Evolutionary conservation across 2,888 invertebrate species (phyloP).

Genomic region (Papilio demoleus): DNA sequence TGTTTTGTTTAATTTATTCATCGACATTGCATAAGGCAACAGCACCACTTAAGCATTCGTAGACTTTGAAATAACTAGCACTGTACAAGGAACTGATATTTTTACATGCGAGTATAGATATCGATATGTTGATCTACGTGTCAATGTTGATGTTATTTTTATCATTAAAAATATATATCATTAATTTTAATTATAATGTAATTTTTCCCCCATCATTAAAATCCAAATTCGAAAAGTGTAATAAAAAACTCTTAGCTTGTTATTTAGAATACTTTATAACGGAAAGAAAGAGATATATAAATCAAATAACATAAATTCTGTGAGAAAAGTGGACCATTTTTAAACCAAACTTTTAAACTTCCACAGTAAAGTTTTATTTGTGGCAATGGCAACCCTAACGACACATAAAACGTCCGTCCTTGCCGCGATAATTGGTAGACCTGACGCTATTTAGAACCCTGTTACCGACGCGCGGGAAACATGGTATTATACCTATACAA

Average conservation of each 20-base stretch:
- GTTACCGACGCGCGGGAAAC: slow-evolving; percentile 44
- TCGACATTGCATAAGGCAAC: not conserved
- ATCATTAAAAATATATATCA: not conserved
- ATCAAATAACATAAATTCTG: not conserved
- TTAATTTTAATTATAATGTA: not conserved
- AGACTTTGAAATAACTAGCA: not conserved
- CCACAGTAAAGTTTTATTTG: not conserved
- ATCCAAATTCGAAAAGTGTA: no score
- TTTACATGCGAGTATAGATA: slow-evolving; percentile 25
- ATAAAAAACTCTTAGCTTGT: no score
- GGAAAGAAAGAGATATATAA: not conserved
- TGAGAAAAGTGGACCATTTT: not conserved
- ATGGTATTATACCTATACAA: slow-evolving; percentile 34
- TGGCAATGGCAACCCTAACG: slow-evolving; percentile 22
- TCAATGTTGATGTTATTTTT: not conserved
- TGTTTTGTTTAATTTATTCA: not conserved
- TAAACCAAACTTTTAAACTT: not conserved
- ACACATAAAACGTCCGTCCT: slow-evolving; percentile 53
- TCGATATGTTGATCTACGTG: slow-evolving; percentile 20
- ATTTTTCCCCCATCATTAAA: no score
- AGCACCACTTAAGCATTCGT: slow-evolving; percentile 12
- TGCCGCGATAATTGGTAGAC: slow-evolving; percentile 59
- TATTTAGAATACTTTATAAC: not conserved
- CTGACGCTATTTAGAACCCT: slow-evolving; percentile 61
- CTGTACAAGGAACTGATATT: slow-evolving; percentile 15